These are phyloP conservation scores for Diarsia rubi DNA, from an alignment of 2,888 invertebrate genomes.

Conservation along the genomic window DNA sequence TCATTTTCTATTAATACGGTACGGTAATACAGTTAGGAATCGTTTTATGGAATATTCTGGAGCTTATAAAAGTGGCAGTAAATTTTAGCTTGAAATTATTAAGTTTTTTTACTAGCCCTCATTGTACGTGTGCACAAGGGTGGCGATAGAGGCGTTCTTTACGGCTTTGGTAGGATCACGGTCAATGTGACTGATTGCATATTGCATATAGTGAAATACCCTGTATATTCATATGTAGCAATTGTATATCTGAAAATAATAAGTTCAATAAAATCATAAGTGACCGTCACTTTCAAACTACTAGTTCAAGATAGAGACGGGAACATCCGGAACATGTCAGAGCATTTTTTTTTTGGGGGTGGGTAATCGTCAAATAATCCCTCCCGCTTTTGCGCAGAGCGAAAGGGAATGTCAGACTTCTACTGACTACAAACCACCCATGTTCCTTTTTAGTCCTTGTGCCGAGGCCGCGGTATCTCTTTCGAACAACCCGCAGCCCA, in stretches of 20 bases:
- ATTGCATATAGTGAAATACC: background rate
- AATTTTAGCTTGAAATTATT: slow-evolving; percentile 2
- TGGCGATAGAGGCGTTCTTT: background rate
- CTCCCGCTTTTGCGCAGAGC: too few relatives aligned
- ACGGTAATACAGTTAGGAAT: slow-evolving; percentile 21
- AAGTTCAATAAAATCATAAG: background rate
- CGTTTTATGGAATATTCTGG: slow-evolving; percentile 4
- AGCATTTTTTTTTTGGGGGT: too few relatives aligned
- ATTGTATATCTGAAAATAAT: background rate
- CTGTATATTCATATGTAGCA: background rate
- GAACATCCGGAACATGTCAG: too few relatives aligned
- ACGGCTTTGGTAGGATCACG: too few relatives aligned
- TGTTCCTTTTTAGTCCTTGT: too few relatives aligned
- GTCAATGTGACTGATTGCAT: too few relatives aligned
- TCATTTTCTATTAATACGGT: slow-evolving; percentile 38
- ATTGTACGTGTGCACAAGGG: background rate
- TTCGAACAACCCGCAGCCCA: too few relatives aligned
- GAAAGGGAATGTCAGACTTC: too few relatives aligned
- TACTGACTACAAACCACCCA: too few relatives aligned
- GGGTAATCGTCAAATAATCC: too few relatives aligned
- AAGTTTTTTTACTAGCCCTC: background rate
- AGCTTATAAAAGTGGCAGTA: slow-evolving; percentile 5
- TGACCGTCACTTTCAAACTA: background rate
- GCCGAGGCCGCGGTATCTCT: too few relatives aligned
- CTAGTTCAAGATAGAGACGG: too few relatives aligned